Percentiles rank a stretch among this genome's conserved stretches.
Conservation (phyloP, 2,888 invertebrate genomes). For the Yponomeuta cagnagella region DNA sequence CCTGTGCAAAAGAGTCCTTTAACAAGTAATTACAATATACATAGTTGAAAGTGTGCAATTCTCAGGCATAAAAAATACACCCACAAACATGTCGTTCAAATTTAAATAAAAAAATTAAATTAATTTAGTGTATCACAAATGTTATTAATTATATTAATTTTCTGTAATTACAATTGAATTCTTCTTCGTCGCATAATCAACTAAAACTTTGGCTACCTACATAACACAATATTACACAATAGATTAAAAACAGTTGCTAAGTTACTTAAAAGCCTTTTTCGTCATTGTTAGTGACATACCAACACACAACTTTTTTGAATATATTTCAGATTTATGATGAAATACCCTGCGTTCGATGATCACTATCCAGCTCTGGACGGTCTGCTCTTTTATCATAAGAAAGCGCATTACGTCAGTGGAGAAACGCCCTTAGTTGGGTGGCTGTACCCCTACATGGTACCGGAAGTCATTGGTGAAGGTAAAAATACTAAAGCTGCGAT, state of each 20-base stretch:
- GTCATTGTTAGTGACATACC: not conserved
- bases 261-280: no score
- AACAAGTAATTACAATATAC: conserved; percentile 37
- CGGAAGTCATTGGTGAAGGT: conserved; percentile 80
- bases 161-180: no score
- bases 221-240: no score
- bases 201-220: no score
- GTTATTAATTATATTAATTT: no score
- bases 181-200: no score
- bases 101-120: no score
- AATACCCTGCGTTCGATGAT: conserved; percentile 46
- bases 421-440: conserved; percentile 92
- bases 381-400: conserved; percentile 91
- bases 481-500: conserved; percentile 17
- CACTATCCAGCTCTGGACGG: conserved; percentile 83
- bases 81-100: no score
- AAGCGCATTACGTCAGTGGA: conserved; percentile 85
- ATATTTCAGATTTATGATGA: conserved; percentile 51
- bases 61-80: not conserved
- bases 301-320: not conserved
- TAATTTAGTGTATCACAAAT: no score
- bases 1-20: conserved; percentile 63
- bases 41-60: conserved; percentile 23
- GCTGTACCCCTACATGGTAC: conserved; percentile 92
- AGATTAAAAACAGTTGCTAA: no score